These are phyloP conservation scores for Pogonocherus hispidulus DNA, from an alignment of 2,888 invertebrate species.

Conservation along the genomic window DNA sequence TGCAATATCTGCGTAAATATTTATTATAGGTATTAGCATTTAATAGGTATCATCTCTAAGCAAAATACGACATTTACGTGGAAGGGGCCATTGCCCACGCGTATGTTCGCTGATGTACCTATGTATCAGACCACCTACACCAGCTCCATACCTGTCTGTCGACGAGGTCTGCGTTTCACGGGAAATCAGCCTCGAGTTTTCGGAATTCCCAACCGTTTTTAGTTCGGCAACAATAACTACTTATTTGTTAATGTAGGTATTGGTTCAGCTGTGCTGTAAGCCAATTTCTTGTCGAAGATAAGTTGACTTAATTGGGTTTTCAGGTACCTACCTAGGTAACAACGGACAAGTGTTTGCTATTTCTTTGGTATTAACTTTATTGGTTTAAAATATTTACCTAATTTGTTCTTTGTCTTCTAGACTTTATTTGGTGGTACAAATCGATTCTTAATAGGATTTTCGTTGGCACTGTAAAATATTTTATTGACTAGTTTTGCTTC, in stretches of 20 bases:
- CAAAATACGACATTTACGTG: too few relatives aligned
- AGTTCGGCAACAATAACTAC: slow-evolving; percentile 20
- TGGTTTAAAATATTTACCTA: too few relatives aligned
- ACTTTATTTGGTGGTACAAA: too few relatives aligned
- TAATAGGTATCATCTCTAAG: too few relatives aligned
- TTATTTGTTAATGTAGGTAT: not conserved
- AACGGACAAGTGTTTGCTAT: too few relatives aligned
- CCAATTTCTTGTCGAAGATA: not conserved
- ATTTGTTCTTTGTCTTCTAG: too few relatives aligned
- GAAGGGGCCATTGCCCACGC: slow-evolving; percentile 5
- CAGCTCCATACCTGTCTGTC: not conserved
- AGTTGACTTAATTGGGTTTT: not conserved
- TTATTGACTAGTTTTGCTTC: too few relatives aligned
- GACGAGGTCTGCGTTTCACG: slow-evolving; percentile 32
- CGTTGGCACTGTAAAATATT: too few relatives aligned
- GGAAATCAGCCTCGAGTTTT: slow-evolving; percentile 38
- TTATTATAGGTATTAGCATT: too few relatives aligned
- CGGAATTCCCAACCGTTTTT: slow-evolving; percentile 42
- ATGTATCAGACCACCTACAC: not conserved
- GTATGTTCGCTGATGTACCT: not conserved
- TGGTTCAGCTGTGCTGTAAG: not conserved
- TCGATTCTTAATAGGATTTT: too few relatives aligned
- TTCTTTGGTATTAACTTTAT: too few relatives aligned
- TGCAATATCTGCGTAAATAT: not conserved
- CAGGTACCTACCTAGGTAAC: not conserved